phyloP scores from a whole-genome alignment of 2,888 invertebrate species.

The Steinernema hermaphroditum region DNA sequence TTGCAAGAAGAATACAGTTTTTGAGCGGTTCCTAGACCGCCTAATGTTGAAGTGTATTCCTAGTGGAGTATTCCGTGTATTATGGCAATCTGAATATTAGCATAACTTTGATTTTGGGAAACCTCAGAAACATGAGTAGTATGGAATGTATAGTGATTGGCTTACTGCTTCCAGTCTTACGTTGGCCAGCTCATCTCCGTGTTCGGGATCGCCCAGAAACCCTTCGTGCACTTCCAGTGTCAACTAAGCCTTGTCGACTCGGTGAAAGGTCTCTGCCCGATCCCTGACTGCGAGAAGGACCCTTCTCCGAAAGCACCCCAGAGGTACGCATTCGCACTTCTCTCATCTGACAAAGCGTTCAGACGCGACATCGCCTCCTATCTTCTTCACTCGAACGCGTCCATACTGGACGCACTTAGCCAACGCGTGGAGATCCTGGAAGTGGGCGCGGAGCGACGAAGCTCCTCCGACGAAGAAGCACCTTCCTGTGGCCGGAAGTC shows the following conservation, averaged over 20 bases:
- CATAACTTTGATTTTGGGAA: too few relatives aligned
- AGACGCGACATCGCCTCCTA: slow-evolving; percentile 19
- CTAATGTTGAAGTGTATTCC: too few relatives aligned
- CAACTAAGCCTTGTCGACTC: slow-evolving; percentile 51
- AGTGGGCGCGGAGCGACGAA: background rate
- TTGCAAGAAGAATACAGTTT: background rate
- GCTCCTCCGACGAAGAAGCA: background rate
- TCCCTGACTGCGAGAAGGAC: slow-evolving; percentile 34
- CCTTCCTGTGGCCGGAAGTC: background rate
- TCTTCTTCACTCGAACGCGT: slow-evolving; percentile 26
- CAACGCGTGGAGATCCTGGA: slow-evolving; percentile 28
- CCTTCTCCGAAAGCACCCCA: background rate
- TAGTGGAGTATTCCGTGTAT: too few relatives aligned
- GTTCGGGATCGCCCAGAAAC: slow-evolving; percentile 55
- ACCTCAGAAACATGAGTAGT: too few relatives aligned
- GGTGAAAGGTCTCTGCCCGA: slow-evolving; percentile 39
- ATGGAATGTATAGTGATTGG: too few relatives aligned
- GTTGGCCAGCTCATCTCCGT: slow-evolving; percentile 50
- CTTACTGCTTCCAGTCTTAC: slow-evolving; percentile 50
- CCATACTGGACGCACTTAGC: slow-evolving; percentile 17
- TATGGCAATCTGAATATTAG: too few relatives aligned
- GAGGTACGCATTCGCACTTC: background rate
- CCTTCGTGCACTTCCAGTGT: slow-evolving; percentile 56
- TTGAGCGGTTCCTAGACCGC: too few relatives aligned
- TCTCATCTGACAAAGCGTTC: background rate